phyloP scores from a whole-genome alignment of 2,797 vertebrate species.

The Microhierax caerulescens region DNA sequence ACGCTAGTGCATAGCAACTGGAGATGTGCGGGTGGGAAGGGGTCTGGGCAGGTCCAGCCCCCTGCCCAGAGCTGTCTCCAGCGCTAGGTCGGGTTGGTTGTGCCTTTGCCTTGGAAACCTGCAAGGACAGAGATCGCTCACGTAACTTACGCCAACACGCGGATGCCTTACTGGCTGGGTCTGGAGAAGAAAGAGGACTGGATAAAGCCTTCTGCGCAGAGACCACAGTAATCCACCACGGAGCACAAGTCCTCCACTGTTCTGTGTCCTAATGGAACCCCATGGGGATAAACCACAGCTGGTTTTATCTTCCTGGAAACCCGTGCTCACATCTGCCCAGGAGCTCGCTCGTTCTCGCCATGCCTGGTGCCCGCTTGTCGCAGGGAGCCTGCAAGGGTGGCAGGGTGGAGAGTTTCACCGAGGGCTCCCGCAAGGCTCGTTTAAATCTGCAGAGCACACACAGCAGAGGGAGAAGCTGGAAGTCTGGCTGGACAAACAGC shows the following conservation, averaged over 20 bases:
- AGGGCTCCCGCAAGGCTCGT: not conserved
- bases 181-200: not conserved
- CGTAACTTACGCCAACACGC: not conserved
- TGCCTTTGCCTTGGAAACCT: not conserved
- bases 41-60: not conserved
- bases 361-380: not conserved
- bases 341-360: not conserved
- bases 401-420: not conserved
- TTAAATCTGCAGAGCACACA: not conserved
- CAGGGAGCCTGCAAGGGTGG: not conserved
- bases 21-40: not conserved
- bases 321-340: not conserved
- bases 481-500: not conserved
- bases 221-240: not conserved
- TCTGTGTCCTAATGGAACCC: not conserved
- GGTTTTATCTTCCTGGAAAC: not conserved
- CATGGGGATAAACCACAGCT: not conserved
- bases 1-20: not conserved
- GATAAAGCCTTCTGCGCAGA: not conserved
- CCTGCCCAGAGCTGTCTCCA: not conserved
- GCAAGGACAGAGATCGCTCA: not conserved
- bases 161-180: not conserved
- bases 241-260: not conserved
- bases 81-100: not conserved
- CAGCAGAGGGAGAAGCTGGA: not conserved